These are phyloP conservation scores for Sebastes steindachneri DNA, from an alignment of 2,797 vertebrate species.

Conservation along the genomic window DNA sequence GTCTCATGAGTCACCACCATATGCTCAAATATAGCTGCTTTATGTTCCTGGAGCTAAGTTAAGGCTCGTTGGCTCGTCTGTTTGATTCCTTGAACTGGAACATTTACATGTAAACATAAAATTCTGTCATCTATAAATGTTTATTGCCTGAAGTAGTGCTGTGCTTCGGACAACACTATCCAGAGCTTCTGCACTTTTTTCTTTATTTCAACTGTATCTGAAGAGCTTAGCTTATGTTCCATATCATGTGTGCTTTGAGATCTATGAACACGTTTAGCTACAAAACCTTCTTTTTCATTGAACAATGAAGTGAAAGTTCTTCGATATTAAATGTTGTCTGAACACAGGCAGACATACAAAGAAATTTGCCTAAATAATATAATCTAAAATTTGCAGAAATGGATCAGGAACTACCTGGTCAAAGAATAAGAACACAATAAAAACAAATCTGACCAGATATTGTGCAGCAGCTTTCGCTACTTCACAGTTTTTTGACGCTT, in stretches of 20 bases:
- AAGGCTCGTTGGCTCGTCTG: background rate
- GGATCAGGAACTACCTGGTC: background rate
- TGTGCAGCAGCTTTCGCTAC: background rate
- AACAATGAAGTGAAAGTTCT: background rate
- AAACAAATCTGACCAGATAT: background rate
- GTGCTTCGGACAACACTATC: background rate
- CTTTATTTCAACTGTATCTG: background rate
- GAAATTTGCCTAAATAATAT: no score
- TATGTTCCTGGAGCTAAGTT: background rate
- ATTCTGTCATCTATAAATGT: slow-evolving; percentile 5
- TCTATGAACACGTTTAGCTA: background rate
- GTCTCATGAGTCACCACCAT: slow-evolving; percentile 7
- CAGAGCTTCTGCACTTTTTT: background rate
- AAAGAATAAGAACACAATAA: background rate
- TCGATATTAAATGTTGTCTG: background rate
- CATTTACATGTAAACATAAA: slow-evolving; percentile 17
- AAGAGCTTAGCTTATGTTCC: background rate
- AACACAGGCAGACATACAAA: background rate
- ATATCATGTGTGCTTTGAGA: background rate
- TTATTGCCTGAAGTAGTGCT: background rate
- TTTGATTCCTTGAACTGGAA: slow-evolving; percentile 7
- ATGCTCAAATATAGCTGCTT: slow-evolving; percentile 3
- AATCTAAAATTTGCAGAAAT: background rate
- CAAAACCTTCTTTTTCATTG: background rate
- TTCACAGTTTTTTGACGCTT: background rate